These are phyloP conservation scores for Mus pahari DNA, from an alignment of 2,113 vertebrate species.

Conservation along the genomic window DNA sequence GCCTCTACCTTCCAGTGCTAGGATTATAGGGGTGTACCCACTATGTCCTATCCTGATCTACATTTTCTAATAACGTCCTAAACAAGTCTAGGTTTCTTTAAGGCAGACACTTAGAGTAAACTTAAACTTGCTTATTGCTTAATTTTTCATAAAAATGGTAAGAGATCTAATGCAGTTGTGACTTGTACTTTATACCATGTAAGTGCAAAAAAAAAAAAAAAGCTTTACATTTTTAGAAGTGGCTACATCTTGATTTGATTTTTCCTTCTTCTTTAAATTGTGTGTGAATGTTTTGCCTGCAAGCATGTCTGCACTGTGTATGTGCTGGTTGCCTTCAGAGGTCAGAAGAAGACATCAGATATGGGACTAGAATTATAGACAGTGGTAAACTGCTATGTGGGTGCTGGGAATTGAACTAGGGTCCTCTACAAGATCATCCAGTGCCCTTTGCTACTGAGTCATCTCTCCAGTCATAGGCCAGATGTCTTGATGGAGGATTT, in stretches of 20 bases:
- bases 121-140: conserved; percentile 48
- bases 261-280: neutral
- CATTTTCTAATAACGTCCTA: conserved; percentile 1
- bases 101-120: neutral
- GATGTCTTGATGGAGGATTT: neutral
- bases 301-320: neutral
- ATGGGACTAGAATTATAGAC: neutral
- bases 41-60: neutral
- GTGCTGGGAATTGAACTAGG: neutral
- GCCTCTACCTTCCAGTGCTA: neutral
- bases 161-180: neutral
- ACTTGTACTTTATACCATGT: conserved; percentile 7
- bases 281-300: neutral
- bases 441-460: neutral
- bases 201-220: conserved; percentile 21
- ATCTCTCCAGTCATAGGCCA: neutral
- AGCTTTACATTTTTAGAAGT: neutral
- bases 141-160: conserved; percentile 31
- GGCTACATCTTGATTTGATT: conserved; percentile 36
- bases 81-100: conserved; percentile 25
- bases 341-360: neutral
- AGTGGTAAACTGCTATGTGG: neutral
- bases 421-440: neutral
- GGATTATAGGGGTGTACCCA: neutral
- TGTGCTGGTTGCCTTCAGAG: neutral